These are phyloP conservation scores for Daktulosphaira vitifoliae DNA, from an alignment of 1,140 invertebrate species.

Conservation along the genomic window DNA sequence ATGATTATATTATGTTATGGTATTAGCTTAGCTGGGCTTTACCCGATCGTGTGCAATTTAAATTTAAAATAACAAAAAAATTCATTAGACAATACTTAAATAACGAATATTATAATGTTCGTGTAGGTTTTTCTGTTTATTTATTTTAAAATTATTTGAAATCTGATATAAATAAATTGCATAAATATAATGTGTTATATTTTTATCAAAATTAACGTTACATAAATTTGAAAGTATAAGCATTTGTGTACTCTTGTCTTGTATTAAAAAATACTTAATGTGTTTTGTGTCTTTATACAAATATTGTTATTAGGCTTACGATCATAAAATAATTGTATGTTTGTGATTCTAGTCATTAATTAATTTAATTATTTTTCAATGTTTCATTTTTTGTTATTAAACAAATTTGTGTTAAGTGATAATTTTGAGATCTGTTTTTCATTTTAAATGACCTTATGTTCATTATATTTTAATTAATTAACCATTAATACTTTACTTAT, in stretches of 20 bases:
- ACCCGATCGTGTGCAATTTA: constrained; percentile 19
- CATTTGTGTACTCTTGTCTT: not conserved
- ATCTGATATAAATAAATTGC: no score
- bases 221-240: constrained; percentile 7
- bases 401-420: constrained; percentile 12
- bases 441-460: no score
- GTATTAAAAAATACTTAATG: not conserved
- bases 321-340: constrained; percentile 4
- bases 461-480: no score
- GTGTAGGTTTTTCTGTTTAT: no score
- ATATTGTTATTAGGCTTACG: constrained; percentile 15
- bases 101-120: no score
- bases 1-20: constrained; percentile 11
- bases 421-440: no score
- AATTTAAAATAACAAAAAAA: no score
- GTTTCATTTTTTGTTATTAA: not conserved
- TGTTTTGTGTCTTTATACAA: constrained; percentile 1
- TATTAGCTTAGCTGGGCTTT: constrained; percentile 13
- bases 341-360: constrained; percentile 17
- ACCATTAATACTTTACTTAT: no score
- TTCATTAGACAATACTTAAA: no score
- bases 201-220: no score
- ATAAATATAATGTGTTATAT: no score
- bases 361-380: constrained; percentile 3
- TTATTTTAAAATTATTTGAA: no score